Percentiles rank a stretch among this genome's conserved stretches.
Conservation (phyloP, 2,797 vertebrate genomes). For the Acestrorhynchus altus region DNA sequence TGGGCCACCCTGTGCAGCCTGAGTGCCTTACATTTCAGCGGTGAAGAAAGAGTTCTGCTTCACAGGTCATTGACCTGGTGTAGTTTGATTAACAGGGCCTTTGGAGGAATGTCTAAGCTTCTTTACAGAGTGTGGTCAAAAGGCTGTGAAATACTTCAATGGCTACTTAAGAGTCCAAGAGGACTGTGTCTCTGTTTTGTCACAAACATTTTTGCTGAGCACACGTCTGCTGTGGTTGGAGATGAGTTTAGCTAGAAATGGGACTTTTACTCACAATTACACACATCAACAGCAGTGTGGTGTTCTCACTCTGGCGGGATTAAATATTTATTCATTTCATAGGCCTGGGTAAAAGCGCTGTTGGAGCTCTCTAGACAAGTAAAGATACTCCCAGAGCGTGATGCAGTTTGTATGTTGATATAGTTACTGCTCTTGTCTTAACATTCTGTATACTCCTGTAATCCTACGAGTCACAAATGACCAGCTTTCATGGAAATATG, state of each 20-base stretch:
- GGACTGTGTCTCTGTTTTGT: background rate
- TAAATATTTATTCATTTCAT: constrained; percentile 71
- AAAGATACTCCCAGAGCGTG: background rate
- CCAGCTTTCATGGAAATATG: too few species aligned
- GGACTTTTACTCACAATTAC: constrained; percentile 67
- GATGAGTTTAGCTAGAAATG: constrained; percentile 62
- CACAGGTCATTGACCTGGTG: background rate
- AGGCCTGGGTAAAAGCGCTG: constrained; percentile 52
- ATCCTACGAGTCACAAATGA: too few species aligned
- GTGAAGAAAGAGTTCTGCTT: background rate
- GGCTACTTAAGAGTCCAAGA: background rate
- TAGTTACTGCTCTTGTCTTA: background rate
- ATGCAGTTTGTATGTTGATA: background rate
- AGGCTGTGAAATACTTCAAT: background rate
- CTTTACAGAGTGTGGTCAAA: constrained; percentile 43
- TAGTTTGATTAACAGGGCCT: constrained; percentile 2
- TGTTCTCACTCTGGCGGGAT: constrained; percentile 63
- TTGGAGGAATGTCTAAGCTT: constrained; percentile 2
- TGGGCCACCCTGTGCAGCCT: background rate
- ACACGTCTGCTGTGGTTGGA: constrained; percentile 15
- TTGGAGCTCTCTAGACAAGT: background rate
- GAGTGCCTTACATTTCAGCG: background rate
- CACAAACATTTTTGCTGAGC: background rate
- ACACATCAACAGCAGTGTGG: constrained; percentile 61
- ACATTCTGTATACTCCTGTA: background rate